Evolutionary conservation across 2,888 invertebrate species (phyloP).

Genomic region (Eupithecia subfuscata): DNA sequence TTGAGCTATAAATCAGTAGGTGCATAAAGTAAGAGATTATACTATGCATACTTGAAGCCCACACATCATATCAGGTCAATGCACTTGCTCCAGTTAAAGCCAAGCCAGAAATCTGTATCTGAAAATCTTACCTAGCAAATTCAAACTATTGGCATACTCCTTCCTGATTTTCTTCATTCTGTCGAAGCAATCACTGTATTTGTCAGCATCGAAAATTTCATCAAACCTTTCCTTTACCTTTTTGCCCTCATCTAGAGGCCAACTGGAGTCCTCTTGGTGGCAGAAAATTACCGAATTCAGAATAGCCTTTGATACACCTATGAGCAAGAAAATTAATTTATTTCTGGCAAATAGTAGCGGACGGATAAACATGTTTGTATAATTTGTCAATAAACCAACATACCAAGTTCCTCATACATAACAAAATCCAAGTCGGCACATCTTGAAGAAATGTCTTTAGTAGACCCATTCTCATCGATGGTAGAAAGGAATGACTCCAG

Average conservation of each 20-base stretch:
- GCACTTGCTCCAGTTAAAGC: not conserved
- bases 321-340: slow-evolving; percentile 47
- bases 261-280: slow-evolving; percentile 98
- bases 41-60: not conserved
- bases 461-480: slow-evolving; percentile 73
- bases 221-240: slow-evolving; percentile 98
- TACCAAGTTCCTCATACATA: slow-evolving; percentile 86
- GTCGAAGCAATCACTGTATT: slow-evolving; percentile 96
- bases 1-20: slow-evolving; percentile 63
- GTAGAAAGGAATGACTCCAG: slow-evolving; percentile 87
- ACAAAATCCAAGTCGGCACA: slow-evolving; percentile 89
- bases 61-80: not conserved
- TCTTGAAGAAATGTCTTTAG: slow-evolving; percentile 86
- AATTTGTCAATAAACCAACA: slow-evolving; percentile 28
- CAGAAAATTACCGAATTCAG: slow-evolving; percentile 99
- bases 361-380: not conserved
- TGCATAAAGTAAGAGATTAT: not conserved
- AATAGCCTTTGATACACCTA: slow-evolving; percentile 97
- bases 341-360: not conserved
- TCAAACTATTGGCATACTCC: slow-evolving; percentile 79
- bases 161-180: slow-evolving; percentile 87
- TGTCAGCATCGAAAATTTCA: slow-evolving; percentile 97
- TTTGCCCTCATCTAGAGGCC: slow-evolving; percentile 97
- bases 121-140: slow-evolving; percentile 77
- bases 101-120: not conserved